Conservation (phyloP, 2,797 vertebrate species). For the Limosa lapponica region DNA sequence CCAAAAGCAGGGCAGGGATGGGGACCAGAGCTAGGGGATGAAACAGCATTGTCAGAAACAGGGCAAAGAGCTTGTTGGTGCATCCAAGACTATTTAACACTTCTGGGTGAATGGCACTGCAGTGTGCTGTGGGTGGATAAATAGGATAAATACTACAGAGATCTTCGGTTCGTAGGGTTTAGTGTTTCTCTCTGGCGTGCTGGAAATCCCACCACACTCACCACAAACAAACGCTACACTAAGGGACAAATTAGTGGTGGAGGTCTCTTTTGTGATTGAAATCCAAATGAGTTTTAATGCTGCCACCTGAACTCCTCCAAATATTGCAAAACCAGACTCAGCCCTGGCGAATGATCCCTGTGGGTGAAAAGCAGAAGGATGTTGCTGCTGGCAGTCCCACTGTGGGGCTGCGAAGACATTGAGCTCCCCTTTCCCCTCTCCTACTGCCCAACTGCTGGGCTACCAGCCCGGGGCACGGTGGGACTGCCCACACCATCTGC, state of each 20-base stretch:
- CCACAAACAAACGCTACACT: background rate
- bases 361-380: background rate
- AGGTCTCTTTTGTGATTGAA: background rate
- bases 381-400: background rate
- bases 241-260: background rate
- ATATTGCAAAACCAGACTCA: background rate
- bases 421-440: background rate
- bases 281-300: background rate
- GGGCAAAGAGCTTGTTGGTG: background rate
- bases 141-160: background rate
- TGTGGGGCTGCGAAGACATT: fast-evolving
- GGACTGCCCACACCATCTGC: background rate
- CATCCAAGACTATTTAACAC: background rate
- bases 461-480: background rate
- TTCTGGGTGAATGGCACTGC: background rate
- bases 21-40: background rate
- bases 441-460: background rate
- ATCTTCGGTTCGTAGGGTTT: background rate
- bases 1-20: background rate
- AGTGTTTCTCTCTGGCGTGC: background rate
- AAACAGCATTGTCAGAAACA: background rate
- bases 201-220: background rate
- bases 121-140: background rate
- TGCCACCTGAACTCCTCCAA: background rate
- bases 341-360: background rate